Conservation (phyloP, 2,113 vertebrate species). For the Sander vitreus region DNA sequence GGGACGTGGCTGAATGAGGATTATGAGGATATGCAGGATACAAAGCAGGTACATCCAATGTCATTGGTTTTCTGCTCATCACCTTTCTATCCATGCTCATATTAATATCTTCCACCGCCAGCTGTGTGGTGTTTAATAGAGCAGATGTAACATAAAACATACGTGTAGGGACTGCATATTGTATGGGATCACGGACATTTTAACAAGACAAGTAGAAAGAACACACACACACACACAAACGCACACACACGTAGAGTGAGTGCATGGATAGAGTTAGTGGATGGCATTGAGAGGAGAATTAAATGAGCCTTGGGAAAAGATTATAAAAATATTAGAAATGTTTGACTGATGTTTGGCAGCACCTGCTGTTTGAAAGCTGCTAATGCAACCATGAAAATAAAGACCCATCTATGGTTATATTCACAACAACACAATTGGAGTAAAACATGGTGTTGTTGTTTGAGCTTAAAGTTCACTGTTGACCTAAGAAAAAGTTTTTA, state of each 20-base stretch:
- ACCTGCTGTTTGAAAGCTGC: constrained; percentile 41
- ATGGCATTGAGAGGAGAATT: constrained; percentile 10
- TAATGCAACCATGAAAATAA: neutral
- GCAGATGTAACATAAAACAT: constrained; percentile 51
- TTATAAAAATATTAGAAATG: constrained; percentile 1
- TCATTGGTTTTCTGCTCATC: constrained; percentile 6
- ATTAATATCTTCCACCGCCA: constrained; percentile 10
- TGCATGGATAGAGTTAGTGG: neutral
- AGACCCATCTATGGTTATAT: neutral
- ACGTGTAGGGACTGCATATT: neutral
- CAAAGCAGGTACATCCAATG: neutral
- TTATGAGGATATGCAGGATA: constrained; percentile 31
- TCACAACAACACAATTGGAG: neutral
- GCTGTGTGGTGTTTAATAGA: constrained; percentile 45
- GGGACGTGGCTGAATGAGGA: constrained; percentile 26
- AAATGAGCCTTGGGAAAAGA: constrained; percentile 20
- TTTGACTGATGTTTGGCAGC: constrained; percentile 25
- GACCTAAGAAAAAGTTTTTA: too few relatives aligned
- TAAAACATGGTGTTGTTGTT: neutral
- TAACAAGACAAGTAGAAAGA: neutral
- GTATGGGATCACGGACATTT: neutral
- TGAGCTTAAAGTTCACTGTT: too few relatives aligned
- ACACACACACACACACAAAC: constrained; percentile 1
- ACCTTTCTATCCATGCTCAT: neutral
- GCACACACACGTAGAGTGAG: neutral